Evolutionary conservation across 2,113 vertebrate species (phyloP), one percentile per base, ranked within the genome.

Genomic region (Clarias magur): DNA sequence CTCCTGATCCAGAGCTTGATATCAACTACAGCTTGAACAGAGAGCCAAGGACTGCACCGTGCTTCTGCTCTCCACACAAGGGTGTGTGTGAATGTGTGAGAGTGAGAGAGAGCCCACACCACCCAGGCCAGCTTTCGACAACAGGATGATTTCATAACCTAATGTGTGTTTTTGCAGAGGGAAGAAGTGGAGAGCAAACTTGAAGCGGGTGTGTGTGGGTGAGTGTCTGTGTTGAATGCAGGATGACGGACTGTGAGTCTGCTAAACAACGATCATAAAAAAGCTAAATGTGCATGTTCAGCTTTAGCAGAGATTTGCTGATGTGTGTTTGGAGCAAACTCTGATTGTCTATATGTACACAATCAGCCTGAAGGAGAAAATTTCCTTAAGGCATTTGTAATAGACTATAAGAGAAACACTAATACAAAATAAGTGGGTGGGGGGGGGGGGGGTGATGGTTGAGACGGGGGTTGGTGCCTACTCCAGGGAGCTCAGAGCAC

Each of bases 131-230:
- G 93, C 91, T 94, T 95, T 94, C 92, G 91, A 90, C 92, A 92
- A 92, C 90, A 89, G 78, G 87, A 89, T 88, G 92, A 91, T 95
- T 96, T 95, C 94, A 91, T 94, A 95, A 96, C 91, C 93, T 95
- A 93, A 93, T 93, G 93, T 92, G 89, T 86, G 91, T 92, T 92
- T 90, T 91, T 89, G 88, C 30, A 93, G 93, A 92, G 63, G 80
- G 79, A 56, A 30, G 88, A 86, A 53, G 68, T 83, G 54, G 79
- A 68, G 85, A 92, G 91, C 90, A 90, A 90, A 91, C 90, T 92
- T 92, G 42, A 78, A 89, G 85, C 87, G 83, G 89, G 90, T 82
- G 88, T 82, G 88, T 93, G 93, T 91, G 90, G 86, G 89, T 87
- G 81, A 53, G 56, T 5, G 63, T 54, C 80, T 86, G 80, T 42